phyloP scores from a whole-genome alignment of 2,888 invertebrate species.

The Chesias legatella region DNA sequence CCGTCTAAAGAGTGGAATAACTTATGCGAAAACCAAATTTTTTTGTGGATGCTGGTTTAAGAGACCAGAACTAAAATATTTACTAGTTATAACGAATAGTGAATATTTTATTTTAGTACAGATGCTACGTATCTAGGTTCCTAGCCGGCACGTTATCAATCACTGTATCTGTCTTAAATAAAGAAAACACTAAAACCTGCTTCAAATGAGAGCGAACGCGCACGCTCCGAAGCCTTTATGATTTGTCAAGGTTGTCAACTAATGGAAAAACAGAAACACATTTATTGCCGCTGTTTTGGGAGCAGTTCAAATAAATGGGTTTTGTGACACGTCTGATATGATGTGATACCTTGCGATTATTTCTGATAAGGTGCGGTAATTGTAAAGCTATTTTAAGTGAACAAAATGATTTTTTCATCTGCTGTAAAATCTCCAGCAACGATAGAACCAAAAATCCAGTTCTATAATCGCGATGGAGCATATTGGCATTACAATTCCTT shows the following conservation, averaged over 20 bases:
- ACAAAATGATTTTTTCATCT: too few species aligned
- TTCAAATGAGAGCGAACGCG: constrained; percentile 27
- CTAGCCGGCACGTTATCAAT: constrained; percentile 41
- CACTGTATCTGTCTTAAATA: constrained; percentile 26
- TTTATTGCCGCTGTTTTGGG: constrained; percentile 36
- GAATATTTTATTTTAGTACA: too few species aligned
- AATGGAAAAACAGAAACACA: constrained; percentile 34
- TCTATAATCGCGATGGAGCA: constrained; percentile 24
- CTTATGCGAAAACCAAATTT: too few species aligned
- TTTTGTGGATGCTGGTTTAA: too few species aligned
- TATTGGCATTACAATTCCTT: constrained; percentile 28
- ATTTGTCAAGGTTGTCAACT: constrained; percentile 35
- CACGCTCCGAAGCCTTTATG: constrained; percentile 28
- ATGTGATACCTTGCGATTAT: too few species aligned
- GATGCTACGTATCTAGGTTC: constrained; percentile 14
- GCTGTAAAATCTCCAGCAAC: too few species aligned
- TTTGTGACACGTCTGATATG: constrained; percentile 22
- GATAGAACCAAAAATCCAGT: constrained; percentile 8
- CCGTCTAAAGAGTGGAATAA: too few species aligned
- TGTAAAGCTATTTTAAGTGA: too few species aligned
- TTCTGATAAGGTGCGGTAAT: too few species aligned
- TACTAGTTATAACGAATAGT: too few species aligned
- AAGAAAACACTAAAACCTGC: constrained; percentile 34
- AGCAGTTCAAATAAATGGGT: constrained; percentile 34
- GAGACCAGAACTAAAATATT: too few species aligned